These are phyloP conservation scores for Hippocampus abdominalis DNA, from an alignment of 2,113 vertebrate genomes.

Conservation along the genomic window DNA sequence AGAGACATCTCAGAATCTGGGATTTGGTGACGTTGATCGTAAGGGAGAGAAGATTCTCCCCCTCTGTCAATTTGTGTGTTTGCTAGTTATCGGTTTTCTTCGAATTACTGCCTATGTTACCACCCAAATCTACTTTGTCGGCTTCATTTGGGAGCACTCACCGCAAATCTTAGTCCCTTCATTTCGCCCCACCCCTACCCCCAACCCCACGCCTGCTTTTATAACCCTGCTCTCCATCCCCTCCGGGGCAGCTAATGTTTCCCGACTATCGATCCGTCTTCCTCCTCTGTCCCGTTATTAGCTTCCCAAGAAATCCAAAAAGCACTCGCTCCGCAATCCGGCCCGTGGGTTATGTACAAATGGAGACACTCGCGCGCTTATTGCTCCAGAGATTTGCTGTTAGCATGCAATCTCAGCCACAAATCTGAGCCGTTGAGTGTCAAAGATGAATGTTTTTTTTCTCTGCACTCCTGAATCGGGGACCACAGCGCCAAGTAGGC, in stretches of 20 bases:
- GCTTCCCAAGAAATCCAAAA: conserved; percentile 42
- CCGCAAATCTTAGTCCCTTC: background rate
- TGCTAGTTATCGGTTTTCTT: background rate
- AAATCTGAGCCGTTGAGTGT: background rate
- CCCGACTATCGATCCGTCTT: conserved; percentile 62
- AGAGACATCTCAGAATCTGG: no score
- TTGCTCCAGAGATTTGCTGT: background rate
- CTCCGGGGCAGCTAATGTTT: conserved; percentile 62
- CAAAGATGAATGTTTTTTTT: background rate
- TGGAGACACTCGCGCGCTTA: background rate
- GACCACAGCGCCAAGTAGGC: background rate
- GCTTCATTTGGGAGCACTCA: conserved; percentile 10
- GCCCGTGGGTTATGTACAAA: conserved; percentile 10
- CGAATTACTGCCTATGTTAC: conserved; percentile 6
- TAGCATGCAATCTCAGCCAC: background rate
- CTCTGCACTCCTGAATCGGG: background rate
- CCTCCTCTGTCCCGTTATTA: conserved; percentile 62
- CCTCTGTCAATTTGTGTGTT: no score
- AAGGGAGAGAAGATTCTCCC: no score
- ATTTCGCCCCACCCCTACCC: background rate
- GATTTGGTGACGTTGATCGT: no score
- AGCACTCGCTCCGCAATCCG: conserved; percentile 11
- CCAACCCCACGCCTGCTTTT: conserved; percentile 9
- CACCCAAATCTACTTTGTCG: conserved; percentile 5
- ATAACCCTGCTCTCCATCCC: conserved; percentile 21